Evolutionary conservation across 2,888 invertebrate species (phyloP).

Genomic region (Eupithecia insigniata): DNA sequence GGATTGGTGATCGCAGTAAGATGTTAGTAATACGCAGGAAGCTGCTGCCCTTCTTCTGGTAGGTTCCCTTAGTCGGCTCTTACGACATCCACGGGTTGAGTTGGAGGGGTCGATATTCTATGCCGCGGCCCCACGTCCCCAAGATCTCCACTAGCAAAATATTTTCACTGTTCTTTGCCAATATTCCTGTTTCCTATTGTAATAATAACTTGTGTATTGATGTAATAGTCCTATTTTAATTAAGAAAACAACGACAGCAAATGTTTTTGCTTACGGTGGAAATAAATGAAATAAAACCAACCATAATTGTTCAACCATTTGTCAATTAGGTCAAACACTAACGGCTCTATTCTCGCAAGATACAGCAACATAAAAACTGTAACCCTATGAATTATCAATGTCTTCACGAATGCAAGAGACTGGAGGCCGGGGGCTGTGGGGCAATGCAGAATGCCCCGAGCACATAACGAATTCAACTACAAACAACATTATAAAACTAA

Average conservation of each 20-base stretch:
- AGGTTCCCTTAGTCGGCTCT: too few species aligned
- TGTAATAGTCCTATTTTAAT: too few species aligned
- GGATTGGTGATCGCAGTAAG: too few species aligned
- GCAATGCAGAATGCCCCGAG: neutral
- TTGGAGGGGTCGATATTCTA: too few species aligned
- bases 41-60: too few species aligned
- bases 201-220: too few species aligned
- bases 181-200: too few species aligned
- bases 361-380: neutral
- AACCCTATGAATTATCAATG: neutral
- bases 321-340: neutral
- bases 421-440: neutral
- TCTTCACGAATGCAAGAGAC: slow-evolving; percentile 4
- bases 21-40: too few species aligned
- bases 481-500: slow-evolving; percentile 33
- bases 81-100: too few species aligned
- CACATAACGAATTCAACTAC: slow-evolving; percentile 26
- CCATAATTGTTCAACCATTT: neutral
- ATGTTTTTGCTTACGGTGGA: too few species aligned
- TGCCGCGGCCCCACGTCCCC: too few species aligned
- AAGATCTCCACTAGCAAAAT: neutral
- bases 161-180: neutral
- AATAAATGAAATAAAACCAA: neutral
- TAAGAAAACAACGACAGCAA: too few species aligned
- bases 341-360: neutral